Base-by-base conservation (phyloP, 2,888 invertebrate species). In the Macrosoma leucophasiata region DNA sequence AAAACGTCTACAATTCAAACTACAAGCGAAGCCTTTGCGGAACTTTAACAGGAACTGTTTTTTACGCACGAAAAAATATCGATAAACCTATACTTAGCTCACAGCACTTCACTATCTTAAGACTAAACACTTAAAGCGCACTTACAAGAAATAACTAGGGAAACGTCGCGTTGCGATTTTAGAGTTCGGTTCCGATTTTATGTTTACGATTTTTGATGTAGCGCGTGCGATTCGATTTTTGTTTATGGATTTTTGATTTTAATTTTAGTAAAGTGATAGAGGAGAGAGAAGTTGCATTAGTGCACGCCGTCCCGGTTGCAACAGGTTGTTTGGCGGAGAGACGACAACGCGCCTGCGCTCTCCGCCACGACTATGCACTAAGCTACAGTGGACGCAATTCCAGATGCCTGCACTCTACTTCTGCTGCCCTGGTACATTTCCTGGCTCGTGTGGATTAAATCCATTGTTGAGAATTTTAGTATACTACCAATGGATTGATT, bases 271-370 rank as follows among this genome's bases (percentile, higher is more conserved):
- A 55, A 50, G 54, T 62, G 67, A 71, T 69, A 61, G 62, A 62
- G 60, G 55, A 58, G 64, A 69, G 70, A 62, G 62, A 58, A 43
- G 70, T 71, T 81, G 82, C 82, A 82, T 68, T 58, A 60, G 71
- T 81, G 82, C 82, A 84, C 78, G 78, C 73, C 69, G 76, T 60
- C 50, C 69, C 60, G 50, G 58, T 76, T 84, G 82, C 82, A 84
- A 84, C 82, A 84, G 82, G 82, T 84, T 81, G 82, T 78, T 79
- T 78, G 75, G 69, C 53, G 54, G 65, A 64, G 62, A 45, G 55
- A 43, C 46, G 35, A 42, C 13, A 31, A 41, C 46, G 56, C 78
- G 82, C 79, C 70, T 71, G 82, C 82, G 82, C 60, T 44, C 21
- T 42, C 33, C 39, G 34, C 38, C 42, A 53, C 45, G 44, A 61